Conservation (phyloP, 2,888 invertebrate species). For the Chaetogeoica ovagalla region DNA sequence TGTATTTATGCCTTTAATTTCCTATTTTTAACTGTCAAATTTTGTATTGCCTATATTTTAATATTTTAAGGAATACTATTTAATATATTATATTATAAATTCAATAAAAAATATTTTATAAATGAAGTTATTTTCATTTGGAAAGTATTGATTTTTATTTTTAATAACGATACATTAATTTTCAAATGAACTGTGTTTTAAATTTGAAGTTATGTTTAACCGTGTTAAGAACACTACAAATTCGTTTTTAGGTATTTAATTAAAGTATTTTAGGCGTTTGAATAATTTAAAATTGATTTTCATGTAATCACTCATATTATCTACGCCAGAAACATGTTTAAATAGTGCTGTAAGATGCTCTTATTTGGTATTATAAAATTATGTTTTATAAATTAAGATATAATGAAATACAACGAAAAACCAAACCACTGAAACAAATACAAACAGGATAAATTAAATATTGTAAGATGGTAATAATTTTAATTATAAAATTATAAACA, state of each 20-base stretch:
- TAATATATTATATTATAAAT: background rate
- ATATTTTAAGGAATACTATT: conserved; percentile 18
- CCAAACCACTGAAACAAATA: background rate
- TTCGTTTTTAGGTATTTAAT: background rate
- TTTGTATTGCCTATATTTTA: conserved; percentile 5
- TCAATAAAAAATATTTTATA: background rate
- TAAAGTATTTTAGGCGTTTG: background rate
- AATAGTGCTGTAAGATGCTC: too few relatives aligned
- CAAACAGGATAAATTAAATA: background rate
- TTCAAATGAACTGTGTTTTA: background rate
- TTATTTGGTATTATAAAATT: too few relatives aligned
- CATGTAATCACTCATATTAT: background rate
- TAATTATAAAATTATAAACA: background rate
- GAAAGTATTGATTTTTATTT: background rate
- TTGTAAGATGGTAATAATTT: background rate
- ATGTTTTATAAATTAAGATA: background rate
- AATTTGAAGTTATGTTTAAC: background rate
- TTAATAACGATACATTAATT: background rate
- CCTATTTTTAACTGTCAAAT: conserved; percentile 21
- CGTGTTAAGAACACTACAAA: background rate
- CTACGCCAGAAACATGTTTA: too few relatives aligned
- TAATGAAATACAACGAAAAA: background rate
- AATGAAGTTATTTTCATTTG: background rate
- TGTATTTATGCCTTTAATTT: conserved; percentile 16
- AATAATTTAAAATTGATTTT: conserved; percentile 15